These are phyloP conservation scores for Luscinia luscinia DNA, from an alignment of 2,797 vertebrate species.

Conservation along the genomic window DNA sequence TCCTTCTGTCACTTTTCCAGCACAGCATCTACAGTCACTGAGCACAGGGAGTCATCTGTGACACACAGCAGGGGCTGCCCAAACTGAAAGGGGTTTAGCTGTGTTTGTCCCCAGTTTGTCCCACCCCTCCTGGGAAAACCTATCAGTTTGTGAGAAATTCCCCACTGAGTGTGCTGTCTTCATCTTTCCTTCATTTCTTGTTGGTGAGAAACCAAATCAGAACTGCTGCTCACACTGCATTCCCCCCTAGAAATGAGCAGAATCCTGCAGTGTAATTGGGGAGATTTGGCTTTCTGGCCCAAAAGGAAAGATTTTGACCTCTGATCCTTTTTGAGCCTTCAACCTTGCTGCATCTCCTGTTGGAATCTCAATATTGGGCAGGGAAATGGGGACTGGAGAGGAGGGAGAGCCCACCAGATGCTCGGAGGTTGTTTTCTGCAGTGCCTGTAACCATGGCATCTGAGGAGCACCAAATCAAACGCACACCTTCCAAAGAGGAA, in stretches of 20 bases:
- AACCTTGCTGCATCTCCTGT: not conserved
- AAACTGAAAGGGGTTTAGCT: not conserved
- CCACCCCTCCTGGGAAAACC: not conserved
- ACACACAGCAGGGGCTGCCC: rapidly evolving
- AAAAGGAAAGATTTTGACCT: not conserved
- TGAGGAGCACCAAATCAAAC: not conserved
- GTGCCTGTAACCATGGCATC: conserved; percentile 8
- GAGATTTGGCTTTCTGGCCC: not conserved
- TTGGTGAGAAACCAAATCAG: not conserved
- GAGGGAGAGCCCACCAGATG: not conserved
- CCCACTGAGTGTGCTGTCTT: not conserved
- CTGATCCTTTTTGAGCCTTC: not conserved
- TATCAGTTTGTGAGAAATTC: not conserved
- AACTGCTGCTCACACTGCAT: not conserved
- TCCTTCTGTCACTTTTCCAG: not conserved
- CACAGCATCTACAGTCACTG: not conserved
- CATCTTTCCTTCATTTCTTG: not conserved
- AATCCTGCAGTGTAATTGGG: not conserved
- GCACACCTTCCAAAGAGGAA: not conserved
- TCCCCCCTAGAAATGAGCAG: not conserved
- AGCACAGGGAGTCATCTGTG: not conserved
- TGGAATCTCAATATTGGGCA: not conserved
- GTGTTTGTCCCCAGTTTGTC: not conserved
- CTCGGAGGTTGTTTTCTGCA: not conserved
- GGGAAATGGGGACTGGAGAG: not conserved